Evolutionary conservation across 2,888 invertebrate species (phyloP).

Genomic region (Trisateles emortualis): DNA sequence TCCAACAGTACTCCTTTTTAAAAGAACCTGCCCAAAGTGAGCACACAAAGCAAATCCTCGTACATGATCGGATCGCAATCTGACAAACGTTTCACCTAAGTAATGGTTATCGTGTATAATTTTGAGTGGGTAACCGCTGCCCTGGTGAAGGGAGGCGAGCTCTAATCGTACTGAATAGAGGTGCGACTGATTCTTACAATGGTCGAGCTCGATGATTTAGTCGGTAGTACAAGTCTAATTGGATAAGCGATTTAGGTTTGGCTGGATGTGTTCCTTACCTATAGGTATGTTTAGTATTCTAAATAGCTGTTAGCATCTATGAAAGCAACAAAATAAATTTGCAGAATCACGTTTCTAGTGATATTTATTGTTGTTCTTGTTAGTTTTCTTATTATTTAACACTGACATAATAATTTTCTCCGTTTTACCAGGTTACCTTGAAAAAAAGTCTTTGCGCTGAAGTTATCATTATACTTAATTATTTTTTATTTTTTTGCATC

Average conservation of each 20-base stretch:
- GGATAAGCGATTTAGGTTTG: not conserved
- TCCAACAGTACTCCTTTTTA: conserved; percentile 1
- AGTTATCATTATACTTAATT: no score
- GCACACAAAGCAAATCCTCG: conserved; percentile 35
- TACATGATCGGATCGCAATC: conserved; percentile 36
- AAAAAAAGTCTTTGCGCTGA: no score
- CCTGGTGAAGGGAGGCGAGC: conserved; percentile 31
- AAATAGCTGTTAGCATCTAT: no score
- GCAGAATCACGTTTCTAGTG: no score
- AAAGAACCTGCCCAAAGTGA: conserved; percentile 13
- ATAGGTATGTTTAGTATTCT: no score
- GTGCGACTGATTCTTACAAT: conserved; percentile 2
- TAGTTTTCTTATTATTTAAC: no score
- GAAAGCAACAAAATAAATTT: no score
- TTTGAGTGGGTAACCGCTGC: conserved; percentile 42
- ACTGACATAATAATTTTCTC: no score
- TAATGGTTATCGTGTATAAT: conserved; percentile 54
- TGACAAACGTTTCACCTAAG: conserved; percentile 45
- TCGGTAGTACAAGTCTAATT: not conserved
- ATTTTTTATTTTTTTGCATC: no score
- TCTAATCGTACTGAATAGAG: conserved; percentile 56
- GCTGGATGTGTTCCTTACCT: no score
- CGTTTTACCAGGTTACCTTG: no score
- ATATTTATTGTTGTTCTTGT: no score
- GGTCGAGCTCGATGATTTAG: not conserved